Conservation (phyloP, 2,888 invertebrate species). For the Plagodis pulveraria region DNA sequence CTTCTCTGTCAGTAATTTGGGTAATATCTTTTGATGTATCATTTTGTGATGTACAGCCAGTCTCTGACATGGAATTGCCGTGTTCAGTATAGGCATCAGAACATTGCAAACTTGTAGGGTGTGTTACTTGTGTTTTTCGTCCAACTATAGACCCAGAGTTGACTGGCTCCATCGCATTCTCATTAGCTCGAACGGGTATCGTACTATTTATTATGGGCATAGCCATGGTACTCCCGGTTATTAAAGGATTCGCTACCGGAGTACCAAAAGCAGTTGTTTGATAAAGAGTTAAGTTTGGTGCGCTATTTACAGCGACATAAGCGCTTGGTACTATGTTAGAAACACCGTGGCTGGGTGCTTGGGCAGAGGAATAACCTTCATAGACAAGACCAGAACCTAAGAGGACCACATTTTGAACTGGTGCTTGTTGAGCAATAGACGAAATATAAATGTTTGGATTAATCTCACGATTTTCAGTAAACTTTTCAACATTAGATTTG, state of each 20-base stretch:
- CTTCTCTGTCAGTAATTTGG: slow-evolving; percentile 52
- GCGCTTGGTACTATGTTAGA: slow-evolving; percentile 41
- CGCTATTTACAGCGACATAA: slow-evolving; percentile 48
- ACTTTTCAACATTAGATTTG: slow-evolving; percentile 10
- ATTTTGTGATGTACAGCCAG: slow-evolving; percentile 6
- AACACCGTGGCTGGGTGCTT: slow-evolving; percentile 39
- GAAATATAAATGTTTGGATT: slow-evolving; percentile 46
- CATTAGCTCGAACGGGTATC: slow-evolving; percentile 20
- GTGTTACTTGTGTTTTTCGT: not conserved
- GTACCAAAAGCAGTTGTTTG: slow-evolving; percentile 54
- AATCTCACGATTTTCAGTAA: slow-evolving; percentile 21
- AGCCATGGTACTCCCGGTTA: slow-evolving; percentile 53
- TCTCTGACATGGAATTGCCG: slow-evolving; percentile 7
- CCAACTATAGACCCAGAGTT: slow-evolving; percentile 12
- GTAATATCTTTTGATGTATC: slow-evolving; percentile 32
- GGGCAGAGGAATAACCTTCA: slow-evolving; percentile 50
- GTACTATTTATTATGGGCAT: slow-evolving; percentile 32
- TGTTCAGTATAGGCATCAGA: slow-evolving; percentile 18
- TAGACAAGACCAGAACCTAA: slow-evolving; percentile 59
- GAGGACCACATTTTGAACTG: slow-evolving; percentile 57
- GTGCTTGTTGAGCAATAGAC: slow-evolving; percentile 45
- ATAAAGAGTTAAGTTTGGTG: slow-evolving; percentile 54
- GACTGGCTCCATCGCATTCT: slow-evolving; percentile 3
- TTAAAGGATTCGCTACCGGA: slow-evolving; percentile 52
- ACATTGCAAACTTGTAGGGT: not conserved